These are phyloP conservation scores for Scylla paramamosain DNA, from an alignment of 1,140 invertebrate genomes.

Conservation along the genomic window DNA sequence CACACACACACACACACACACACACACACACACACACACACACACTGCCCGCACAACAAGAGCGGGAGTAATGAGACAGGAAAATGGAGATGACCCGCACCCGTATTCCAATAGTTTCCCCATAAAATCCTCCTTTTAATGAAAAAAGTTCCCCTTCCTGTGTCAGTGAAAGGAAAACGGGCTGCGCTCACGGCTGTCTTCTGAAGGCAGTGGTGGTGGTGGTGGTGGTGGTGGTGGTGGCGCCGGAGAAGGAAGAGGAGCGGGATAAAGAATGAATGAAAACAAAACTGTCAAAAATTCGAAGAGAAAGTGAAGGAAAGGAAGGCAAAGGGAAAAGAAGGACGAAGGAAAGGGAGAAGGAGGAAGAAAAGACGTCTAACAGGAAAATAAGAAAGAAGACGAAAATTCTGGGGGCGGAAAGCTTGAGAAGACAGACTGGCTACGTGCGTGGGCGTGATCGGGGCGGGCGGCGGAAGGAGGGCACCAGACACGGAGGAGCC, in stretches of 20 bases:
- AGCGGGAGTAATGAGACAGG: neutral
- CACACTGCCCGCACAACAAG: too few species aligned
- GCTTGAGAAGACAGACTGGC: too few species aligned
- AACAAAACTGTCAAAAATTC: too few species aligned
- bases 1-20: too few species aligned
- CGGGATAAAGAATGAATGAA: neutral
- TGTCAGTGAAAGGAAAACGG: neutral
- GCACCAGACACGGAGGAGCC: too few species aligned
- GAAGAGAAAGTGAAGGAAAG: too few species aligned
- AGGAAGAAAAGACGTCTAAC: neutral
- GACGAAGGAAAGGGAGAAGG: neutral
- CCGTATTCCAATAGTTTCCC: neutral
- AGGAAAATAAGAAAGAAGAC: too few species aligned
- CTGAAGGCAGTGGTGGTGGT: neutral
- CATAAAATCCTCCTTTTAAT: neutral
- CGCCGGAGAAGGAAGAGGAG: neutral
- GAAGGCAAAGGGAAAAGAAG: neutral
- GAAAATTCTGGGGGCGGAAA: too few species aligned
- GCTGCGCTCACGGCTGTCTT: neutral
- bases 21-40: too few species aligned
- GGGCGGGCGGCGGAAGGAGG: too few species aligned
- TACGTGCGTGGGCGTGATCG: too few species aligned
- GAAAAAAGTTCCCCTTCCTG: neutral
- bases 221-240: neutral
- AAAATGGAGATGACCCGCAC: neutral